These are phyloP conservation scores for Calypte anna DNA, from an alignment of 2,113 vertebrate species.

Conservation along the genomic window DNA sequence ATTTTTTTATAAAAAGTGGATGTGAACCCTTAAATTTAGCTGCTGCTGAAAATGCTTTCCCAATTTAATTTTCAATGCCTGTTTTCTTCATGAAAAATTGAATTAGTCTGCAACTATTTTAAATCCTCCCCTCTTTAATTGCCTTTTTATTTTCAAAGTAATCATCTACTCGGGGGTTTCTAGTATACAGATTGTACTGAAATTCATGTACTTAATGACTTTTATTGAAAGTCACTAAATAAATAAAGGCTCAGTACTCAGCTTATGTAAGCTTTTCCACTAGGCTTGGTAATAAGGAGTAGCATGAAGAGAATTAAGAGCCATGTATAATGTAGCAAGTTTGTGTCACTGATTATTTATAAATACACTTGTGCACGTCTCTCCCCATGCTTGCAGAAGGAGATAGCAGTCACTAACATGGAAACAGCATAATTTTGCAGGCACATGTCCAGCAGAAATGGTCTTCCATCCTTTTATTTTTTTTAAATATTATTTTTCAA, in stretches of 20 bases:
- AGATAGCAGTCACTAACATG: accelerated
- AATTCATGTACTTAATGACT: background rate
- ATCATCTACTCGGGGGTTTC: background rate
- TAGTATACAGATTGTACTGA: background rate
- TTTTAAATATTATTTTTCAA: background rate
- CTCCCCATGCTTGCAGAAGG: background rate
- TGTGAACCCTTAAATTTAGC: background rate
- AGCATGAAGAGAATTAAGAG: background rate
- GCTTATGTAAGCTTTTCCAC: background rate
- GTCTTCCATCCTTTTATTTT: no score
- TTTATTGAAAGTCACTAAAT: constrained; percentile 8
- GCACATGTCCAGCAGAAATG: background rate
- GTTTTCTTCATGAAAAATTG: background rate
- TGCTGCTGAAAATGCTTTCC: background rate
- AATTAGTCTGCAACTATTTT: constrained; percentile 2
- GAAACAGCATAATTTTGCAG: background rate
- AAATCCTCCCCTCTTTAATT: background rate
- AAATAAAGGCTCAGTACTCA: background rate
- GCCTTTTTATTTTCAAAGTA: constrained; percentile 5
- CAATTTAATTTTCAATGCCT: constrained; percentile 4
- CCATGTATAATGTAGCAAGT: background rate
- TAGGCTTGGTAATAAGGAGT: background rate
- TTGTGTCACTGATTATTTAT: background rate
- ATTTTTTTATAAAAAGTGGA: background rate
- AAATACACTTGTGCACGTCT: background rate